phyloP scores from a whole-genome alignment of 64 coral and sea anemone species.

The Montipora cactus region DNA sequence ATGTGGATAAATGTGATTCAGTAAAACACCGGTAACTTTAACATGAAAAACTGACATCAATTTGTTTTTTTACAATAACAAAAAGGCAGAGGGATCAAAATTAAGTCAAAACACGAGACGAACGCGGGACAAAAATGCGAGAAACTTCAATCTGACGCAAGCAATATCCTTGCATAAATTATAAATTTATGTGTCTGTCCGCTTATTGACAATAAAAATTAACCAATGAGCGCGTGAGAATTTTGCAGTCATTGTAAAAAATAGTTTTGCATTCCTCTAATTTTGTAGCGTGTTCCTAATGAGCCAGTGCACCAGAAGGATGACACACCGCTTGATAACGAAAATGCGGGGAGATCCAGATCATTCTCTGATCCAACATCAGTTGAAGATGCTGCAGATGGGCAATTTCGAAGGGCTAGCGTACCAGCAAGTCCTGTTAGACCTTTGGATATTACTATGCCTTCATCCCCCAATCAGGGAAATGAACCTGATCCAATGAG shows the following conservation, averaged over 20 bases:
- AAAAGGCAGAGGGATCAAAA: too few relatives aligned
- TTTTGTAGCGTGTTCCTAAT: conserved; percentile 25
- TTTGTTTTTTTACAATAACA: too few relatives aligned
- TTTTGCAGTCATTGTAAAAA: not conserved
- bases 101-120: too few relatives aligned
- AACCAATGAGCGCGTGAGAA: not conserved
- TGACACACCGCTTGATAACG: conserved; percentile 12
- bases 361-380: conserved; percentile 77
- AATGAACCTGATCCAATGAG: conserved; percentile 16
- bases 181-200: too few relatives aligned
- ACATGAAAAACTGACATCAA: too few relatives aligned
- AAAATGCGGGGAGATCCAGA: conserved; percentile 50
- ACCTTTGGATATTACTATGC: conserved; percentile 19
- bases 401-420: conserved; percentile 1
- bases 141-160: too few relatives aligned
- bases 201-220: too few relatives aligned
- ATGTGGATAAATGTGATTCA: too few relatives aligned
- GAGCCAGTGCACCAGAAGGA: conserved; percentile 44
- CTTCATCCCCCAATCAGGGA: not conserved
- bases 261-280: not conserved
- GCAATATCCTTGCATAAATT: too few relatives aligned
- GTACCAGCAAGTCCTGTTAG: conserved; percentile 23
- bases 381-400: conserved; percentile 42
- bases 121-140: too few relatives aligned
- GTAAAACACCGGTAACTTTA: too few relatives aligned